Conservation (phyloP, 92 coral and sea anemone species). For the Epizoanthus fatuus region DNA sequence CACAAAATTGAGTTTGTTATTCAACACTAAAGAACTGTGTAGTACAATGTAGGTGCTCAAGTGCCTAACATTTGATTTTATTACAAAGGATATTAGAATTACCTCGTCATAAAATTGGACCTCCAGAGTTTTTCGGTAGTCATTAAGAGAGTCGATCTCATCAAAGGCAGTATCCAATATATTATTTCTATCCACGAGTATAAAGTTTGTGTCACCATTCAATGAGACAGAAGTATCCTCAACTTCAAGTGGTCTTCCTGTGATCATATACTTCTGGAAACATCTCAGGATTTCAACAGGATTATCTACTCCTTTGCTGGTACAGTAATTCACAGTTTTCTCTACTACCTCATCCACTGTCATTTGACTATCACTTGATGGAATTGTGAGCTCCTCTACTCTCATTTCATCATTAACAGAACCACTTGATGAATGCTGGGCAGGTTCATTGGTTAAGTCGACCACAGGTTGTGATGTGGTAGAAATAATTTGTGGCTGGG, state of each 20-base stretch:
- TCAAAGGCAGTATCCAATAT: slow-evolving; percentile 48
- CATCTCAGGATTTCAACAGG: slow-evolving; percentile 65
- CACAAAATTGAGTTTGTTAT: too few species aligned
- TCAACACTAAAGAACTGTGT: too few species aligned
- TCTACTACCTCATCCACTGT: slow-evolving; percentile 60
- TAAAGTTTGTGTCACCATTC: slow-evolving; percentile 54
- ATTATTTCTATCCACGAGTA: slow-evolving; percentile 47
- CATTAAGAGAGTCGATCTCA: slow-evolving; percentile 39
- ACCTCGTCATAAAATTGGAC: slow-evolving; percentile 71
- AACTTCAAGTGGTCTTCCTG: slow-evolving; percentile 59
- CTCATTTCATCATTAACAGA: neutral
- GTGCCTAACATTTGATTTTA: too few species aligned
- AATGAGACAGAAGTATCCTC: slow-evolving; percentile 11
- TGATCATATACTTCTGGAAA: slow-evolving; percentile 46
- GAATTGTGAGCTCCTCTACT: neutral
- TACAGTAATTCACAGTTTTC: slow-evolving; percentile 39
- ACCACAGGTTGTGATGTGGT: slow-evolving; percentile 10
- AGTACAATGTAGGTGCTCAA: too few species aligned
- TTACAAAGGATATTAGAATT: neutral
- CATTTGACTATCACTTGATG: slow-evolving; percentile 31
- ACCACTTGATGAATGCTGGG: slow-evolving; percentile 4
- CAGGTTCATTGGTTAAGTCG: slow-evolving; percentile 25
- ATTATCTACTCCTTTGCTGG: slow-evolving; percentile 24
- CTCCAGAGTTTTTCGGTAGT: slow-evolving; percentile 63
- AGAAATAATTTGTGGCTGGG: neutral